These are phyloP conservation scores for Apeira syringaria DNA, from an alignment of 2,888 invertebrate genomes.

Conservation along the genomic window DNA sequence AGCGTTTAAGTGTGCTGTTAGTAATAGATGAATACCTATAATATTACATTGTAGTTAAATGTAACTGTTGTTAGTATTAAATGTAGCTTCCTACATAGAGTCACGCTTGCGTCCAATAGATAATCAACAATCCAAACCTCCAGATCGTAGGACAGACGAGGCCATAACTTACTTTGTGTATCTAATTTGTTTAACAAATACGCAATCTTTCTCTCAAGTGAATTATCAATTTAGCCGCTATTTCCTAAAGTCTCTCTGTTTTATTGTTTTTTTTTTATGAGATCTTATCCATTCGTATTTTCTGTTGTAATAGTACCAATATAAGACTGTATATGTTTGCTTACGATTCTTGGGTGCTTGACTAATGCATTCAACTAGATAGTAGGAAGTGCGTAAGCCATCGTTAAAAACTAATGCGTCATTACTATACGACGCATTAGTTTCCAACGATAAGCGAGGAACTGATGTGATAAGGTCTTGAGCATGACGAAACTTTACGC, in stretches of 20 bases:
- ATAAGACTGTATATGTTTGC: slow-evolving; percentile 52
- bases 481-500: slow-evolving; percentile 9
- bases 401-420: slow-evolving; percentile 8
- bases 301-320: slow-evolving; percentile 38
- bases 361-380: slow-evolving; percentile 35
- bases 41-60: slow-evolving; percentile 43
- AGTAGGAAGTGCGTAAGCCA: slow-evolving; percentile 21
- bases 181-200: too few species aligned
- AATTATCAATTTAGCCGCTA: too few species aligned
- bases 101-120: slow-evolving; percentile 68
- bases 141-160: background rate
- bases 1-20: slow-evolving; percentile 41
- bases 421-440: background rate
- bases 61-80: slow-evolving; percentile 54
- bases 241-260: background rate
- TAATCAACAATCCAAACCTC: background rate
- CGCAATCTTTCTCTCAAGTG: too few species aligned
- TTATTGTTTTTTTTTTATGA: background rate
- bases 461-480: slow-evolving; percentile 12
- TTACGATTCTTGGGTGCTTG: slow-evolving; percentile 38
- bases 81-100: slow-evolving; percentile 46
- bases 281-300: slow-evolving; percentile 17
- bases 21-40: slow-evolving; percentile 25
- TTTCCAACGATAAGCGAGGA: slow-evolving; percentile 7
- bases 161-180: too few species aligned